Conservation (phyloP, 1,140 invertebrate species). For the Scaptomyza montana region DNA sequence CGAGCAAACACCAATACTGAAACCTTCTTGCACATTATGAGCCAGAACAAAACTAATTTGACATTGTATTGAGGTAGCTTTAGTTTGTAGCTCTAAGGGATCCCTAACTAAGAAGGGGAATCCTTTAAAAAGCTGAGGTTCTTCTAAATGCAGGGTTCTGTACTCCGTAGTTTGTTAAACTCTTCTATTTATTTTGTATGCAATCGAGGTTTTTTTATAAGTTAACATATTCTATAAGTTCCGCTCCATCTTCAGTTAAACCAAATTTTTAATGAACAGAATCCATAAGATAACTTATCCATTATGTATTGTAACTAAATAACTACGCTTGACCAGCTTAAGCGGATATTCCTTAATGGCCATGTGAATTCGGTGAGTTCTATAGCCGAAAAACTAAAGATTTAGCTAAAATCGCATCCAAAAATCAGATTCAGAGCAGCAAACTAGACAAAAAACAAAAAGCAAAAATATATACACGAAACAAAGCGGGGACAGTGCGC, state of each 20-base stretch:
- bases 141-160: no score
- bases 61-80: background rate
- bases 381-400: constrained; percentile 36
- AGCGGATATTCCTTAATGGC: constrained; percentile 10
- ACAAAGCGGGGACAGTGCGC: constrained; percentile 16
- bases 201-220: no score
- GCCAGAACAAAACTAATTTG: constrained; percentile 25
- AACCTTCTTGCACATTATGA: constrained; percentile 30
- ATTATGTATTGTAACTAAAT: background rate
- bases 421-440: constrained; percentile 53
- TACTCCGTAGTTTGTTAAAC: no score
- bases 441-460: constrained; percentile 14
- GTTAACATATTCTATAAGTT: no score
- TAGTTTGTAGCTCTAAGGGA: no score
- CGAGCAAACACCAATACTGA: background rate
- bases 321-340: constrained; percentile 20
- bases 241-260: no score
- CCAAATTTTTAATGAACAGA: no score
- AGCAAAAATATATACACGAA: background rate
- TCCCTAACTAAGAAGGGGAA: no score
- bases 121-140: no score
- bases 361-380: constrained; percentile 14
- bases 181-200: no score
- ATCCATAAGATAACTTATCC: no score
- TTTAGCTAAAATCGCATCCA: constrained; percentile 61